phyloP scores from a whole-genome alignment of 2,797 vertebrate genomes.

The Sandelia bainsii region DNA sequence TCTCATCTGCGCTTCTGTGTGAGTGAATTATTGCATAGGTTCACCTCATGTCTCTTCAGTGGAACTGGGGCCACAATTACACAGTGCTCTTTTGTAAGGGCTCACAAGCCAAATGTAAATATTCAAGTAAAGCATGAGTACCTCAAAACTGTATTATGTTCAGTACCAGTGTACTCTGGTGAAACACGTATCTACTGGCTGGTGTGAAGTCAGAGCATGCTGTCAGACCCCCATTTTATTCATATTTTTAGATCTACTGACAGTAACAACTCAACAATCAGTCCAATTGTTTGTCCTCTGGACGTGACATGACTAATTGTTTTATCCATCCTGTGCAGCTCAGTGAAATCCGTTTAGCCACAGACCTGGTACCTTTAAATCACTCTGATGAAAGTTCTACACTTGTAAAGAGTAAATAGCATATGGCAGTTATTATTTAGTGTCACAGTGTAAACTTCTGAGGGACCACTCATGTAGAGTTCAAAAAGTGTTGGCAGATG shows the following conservation, averaged over 20 bases:
- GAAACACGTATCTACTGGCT: neutral
- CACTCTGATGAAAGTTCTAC: slow-evolving; percentile 49
- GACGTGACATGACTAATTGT: slow-evolving; percentile 6
- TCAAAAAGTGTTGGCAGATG: slow-evolving; percentile 61
- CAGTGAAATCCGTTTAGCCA: slow-evolving; percentile 43
- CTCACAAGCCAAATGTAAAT: no score
- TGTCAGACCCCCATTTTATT: neutral
- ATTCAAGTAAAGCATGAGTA: no score
- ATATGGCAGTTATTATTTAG: slow-evolving; percentile 54
- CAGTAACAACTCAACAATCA: slow-evolving; percentile 9
- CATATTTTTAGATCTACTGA: slow-evolving; percentile 15
- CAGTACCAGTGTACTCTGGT: no score
- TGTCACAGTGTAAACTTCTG: slow-evolving; percentile 47
- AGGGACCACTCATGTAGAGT: slow-evolving; percentile 46
- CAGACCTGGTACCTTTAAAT: slow-evolving; percentile 44
- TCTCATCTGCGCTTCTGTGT: no score
- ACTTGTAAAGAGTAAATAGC: slow-evolving; percentile 46
- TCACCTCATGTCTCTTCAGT: no score
- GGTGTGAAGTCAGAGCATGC: neutral
- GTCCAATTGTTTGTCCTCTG: slow-evolving; percentile 7
- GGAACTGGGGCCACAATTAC: no score
- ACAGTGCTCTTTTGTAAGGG: no score
- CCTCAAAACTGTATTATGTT: no score
- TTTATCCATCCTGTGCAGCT: slow-evolving; percentile 18
- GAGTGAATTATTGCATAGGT: no score